phyloP scores from a whole-genome alignment of 2,113 vertebrate species.

The Barnardius zonarius region DNA sequence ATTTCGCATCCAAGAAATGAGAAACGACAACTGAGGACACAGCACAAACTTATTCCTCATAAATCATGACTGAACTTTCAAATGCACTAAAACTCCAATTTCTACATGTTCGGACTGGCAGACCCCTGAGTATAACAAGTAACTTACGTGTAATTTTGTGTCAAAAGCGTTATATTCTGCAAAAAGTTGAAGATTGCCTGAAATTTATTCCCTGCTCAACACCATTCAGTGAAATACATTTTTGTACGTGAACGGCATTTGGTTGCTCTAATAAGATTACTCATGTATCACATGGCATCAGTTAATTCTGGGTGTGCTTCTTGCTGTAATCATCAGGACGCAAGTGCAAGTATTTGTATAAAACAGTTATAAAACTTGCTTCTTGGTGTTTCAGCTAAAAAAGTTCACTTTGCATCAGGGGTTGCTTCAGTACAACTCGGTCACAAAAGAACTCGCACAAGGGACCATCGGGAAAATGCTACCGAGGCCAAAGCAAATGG shows the following conservation, averaged over 20 bases:
- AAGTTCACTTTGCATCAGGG: background rate
- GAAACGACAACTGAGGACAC: background rate
- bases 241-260: background rate
- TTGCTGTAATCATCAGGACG: background rate
- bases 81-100: background rate
- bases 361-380: background rate
- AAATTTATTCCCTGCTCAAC: background rate
- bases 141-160: background rate
- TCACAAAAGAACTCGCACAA: background rate
- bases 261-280: conserved; percentile 21
- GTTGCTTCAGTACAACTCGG: background rate
- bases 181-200: background rate
- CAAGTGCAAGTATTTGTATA: background rate
- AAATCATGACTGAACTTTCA: background rate
- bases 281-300: background rate
- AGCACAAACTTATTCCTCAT: background rate
- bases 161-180: background rate
- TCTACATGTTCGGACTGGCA: background rate
- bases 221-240: background rate
- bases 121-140: background rate
- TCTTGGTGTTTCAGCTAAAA: background rate
- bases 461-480: background rate
- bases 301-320: conserved; percentile 40
- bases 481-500: conserved; percentile 16
- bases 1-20: conserved; percentile 11